Evolutionary conservation across 2,888 invertebrate species (phyloP), one percentile per base, ranked within the genome.

Genomic region (Acronicta alni): DNA sequence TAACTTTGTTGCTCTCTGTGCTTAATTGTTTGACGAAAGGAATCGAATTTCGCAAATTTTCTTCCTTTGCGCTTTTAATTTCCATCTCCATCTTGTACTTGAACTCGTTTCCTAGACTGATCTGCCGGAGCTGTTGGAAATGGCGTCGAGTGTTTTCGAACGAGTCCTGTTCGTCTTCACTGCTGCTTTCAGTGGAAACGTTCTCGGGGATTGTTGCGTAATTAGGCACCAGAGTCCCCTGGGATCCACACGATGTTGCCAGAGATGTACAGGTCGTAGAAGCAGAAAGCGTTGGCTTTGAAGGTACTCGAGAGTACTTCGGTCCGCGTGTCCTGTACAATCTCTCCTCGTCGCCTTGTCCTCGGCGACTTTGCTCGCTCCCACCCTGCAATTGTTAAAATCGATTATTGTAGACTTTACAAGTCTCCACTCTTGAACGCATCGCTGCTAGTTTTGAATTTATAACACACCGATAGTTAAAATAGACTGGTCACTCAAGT

Each of bases 31-130:
- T 92, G 0, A 95, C 95, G 75, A 93, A 96, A 30, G 96, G 96
- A 69, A 95, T 91, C n/a, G 95, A 93, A 79, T 93, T 95, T 18
- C 95, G 91, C 57, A 96, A 82, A 81, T 96, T 96, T 77, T 95
- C 96, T 53, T 95, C 95, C 72, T 95, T 95, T 30, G 95, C 95
- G 70, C 89, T 91, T 83, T 95, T 95, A 52, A 95, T 95, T 85
- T 96, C 96, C 96, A 96, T 96, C 86, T 96, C 96, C 93, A 95
- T 94, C 79, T 94, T 94, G 87, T 94, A 94, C 89, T 94, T 96
- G 75, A 95, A 95, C 72, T 95, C 95, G 86, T 95, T 95, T 67
- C 96, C 96, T 79, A 95, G 89, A 84, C 96, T 96, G 65, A 95
- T 95, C 77, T 95, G 95, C 54, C 95, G 94, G 65, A 95, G 89